Percentiles rank a stretch among this genome's conserved stretches.
Evolutionary conservation across 2,888 invertebrate species (phyloP).

Genomic region (Villa cingulata): DNA sequence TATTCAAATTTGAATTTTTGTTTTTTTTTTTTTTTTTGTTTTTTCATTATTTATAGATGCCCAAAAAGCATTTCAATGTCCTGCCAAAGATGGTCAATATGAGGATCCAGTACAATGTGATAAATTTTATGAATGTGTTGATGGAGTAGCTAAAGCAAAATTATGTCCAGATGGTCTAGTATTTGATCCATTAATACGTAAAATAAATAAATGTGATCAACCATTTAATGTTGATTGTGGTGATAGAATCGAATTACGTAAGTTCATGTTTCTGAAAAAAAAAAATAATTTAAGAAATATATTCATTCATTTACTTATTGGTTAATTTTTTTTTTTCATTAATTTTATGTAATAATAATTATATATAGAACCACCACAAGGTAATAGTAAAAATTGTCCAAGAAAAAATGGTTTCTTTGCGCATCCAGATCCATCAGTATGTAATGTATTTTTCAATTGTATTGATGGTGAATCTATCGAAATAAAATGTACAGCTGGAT

Average conservation of each 20-base stretch:
- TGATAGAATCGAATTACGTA: constrained; percentile 76
- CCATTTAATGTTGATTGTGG: constrained; percentile 87
- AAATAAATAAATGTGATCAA: constrained; percentile 83
- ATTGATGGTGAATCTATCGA: constrained; percentile 71
- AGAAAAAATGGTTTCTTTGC: constrained; percentile 83
- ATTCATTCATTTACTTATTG: too few species aligned
- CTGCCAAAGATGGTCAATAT: constrained; percentile 67
- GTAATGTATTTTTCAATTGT: constrained; percentile 80
- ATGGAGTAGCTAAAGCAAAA: constrained; percentile 58
- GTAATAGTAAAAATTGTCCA: constrained; percentile 54
- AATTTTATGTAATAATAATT: constrained; percentile 2
- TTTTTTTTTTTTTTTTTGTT: neutral
- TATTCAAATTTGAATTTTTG: too few species aligned
- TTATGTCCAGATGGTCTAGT: constrained; percentile 80
- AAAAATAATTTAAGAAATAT: neutral
- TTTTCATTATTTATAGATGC: constrained; percentile 19
- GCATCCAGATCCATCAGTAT: constrained; percentile 67
- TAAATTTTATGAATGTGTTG: constrained; percentile 68
- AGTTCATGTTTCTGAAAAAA: constrained; percentile 35
- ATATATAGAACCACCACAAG: constrained; percentile 57
- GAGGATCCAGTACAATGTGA: constrained; percentile 72
- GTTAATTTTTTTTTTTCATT: constrained; percentile 1
- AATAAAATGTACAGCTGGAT: constrained; percentile 71
- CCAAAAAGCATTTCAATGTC: constrained; percentile 53
- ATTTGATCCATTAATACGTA: constrained; percentile 71